phyloP scores from a whole-genome alignment of 2,113 vertebrate genomes.

The Isichthys henryi region DNA sequence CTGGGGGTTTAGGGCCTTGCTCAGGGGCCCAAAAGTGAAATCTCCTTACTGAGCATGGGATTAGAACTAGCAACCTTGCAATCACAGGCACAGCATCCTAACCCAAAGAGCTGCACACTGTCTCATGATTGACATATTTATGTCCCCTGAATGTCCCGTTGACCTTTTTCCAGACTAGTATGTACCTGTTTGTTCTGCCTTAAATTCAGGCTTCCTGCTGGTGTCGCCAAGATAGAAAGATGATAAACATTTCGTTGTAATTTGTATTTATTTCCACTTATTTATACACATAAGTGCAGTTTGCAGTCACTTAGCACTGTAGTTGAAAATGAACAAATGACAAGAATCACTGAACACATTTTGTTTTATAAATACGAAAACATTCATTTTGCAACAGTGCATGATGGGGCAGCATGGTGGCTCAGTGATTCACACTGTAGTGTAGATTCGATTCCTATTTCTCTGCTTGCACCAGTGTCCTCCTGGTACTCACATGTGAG shows the following conservation, averaged over 20 bases:
- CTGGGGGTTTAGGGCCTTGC: not conserved
- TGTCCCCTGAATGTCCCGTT: not conserved
- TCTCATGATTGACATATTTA: not conserved
- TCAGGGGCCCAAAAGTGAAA: not conserved
- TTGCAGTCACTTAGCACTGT: not conserved
- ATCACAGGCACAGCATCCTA: not conserved
- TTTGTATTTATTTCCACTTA: not conserved
- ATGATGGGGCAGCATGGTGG: not conserved
- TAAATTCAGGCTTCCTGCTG: not conserved
- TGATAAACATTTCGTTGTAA: not conserved
- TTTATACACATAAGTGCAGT: not conserved
- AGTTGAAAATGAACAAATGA: not conserved
- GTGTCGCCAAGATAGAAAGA: not conserved
- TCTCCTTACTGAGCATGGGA: not conserved
- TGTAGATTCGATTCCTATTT: not conserved
- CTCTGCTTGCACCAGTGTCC: not conserved
- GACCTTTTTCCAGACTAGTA: not conserved
- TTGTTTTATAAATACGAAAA: not conserved
- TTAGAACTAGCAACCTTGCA: not conserved
- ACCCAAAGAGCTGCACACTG: not conserved
- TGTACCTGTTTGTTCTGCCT: not conserved
- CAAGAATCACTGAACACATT: not conserved
- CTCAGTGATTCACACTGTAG: not conserved
- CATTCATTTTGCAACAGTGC: not conserved
- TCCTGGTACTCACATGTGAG: not conserved